Base-by-base conservation (phyloP, 2,888 invertebrate genomes). In the Spodoptera littoralis region DNA sequence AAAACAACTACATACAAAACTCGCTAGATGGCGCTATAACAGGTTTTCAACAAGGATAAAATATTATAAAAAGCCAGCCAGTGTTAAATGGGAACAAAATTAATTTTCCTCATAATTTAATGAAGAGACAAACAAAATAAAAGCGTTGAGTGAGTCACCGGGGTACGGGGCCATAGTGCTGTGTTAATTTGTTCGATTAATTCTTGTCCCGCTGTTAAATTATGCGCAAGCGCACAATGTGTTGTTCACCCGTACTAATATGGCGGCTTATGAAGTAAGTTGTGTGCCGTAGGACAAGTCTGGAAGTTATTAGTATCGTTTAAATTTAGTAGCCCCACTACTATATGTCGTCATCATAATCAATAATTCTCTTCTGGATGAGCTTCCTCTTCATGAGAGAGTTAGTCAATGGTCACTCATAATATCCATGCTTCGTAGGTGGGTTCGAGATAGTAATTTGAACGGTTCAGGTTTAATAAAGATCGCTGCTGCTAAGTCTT, bases 121-220 rank as follows among this genome's bases (percentile, higher is more conserved):
- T 59, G 57, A 50, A 62, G 22, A 68, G 69, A 80, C 82, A 82
- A 80, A 82, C 78, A 80, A 57, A 61, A 65, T 72, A 70, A 67
- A 18, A 73, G 46, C 47, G 50, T 57, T 51, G 65, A 9, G 42
- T 89, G 89, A 89, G 82, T 90, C 89, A 89, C 82, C 71, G 59
- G 73, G 73, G 76, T 73, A 76, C 65, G 22, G 65, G 66, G 73
- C 90, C 89, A 88, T 85, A 88, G 76, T 72, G 68, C 77, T 82
- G 84, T 90, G 90, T 80, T 87, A 90, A 91, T 91, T 85, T 84
- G 84, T 81, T 63, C 82, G 82, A 85, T 89, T 86, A 88, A 66
- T 69, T 71, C 70, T 66, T 76, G 79, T 76, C 70, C 63, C 66
- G 60, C 57, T 60, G 59, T 67, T 76, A 73, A 81, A 72, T 65